Conservation (phyloP, 2,113 vertebrate species). For the Heliornis fulica region DNA sequence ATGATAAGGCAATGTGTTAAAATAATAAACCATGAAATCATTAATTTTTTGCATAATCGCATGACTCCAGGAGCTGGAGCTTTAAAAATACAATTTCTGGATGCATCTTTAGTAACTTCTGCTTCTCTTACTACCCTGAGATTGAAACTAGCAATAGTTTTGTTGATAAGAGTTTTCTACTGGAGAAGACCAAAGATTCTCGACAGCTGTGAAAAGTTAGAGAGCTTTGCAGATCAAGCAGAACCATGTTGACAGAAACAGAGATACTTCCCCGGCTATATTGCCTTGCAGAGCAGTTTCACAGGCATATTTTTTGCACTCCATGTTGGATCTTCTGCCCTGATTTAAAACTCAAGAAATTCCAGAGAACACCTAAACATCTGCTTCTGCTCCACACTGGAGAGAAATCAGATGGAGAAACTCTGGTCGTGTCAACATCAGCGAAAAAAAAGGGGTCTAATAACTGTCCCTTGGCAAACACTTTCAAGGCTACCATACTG, state of each 20-base stretch:
- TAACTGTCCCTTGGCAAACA: background rate
- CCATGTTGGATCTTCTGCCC: background rate
- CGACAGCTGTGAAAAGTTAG: background rate
- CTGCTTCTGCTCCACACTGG: background rate
- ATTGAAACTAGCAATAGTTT: background rate
- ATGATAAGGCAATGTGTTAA: background rate
- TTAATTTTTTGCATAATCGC: background rate
- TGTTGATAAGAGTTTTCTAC: background rate
- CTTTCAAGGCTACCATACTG: background rate
- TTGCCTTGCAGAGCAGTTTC: background rate
- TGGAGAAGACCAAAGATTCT: background rate
- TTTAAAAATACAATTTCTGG: background rate
- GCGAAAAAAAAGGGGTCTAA: background rate
- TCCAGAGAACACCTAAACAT: background rate
- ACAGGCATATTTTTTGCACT: background rate
- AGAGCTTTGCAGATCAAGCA: background rate
- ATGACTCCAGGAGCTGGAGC: constrained; percentile 16
- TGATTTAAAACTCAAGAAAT: background rate
- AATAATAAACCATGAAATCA: background rate
- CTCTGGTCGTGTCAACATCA: background rate
- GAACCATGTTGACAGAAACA: background rate
- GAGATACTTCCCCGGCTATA: background rate
- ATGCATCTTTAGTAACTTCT: background rate
- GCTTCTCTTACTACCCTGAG: background rate
- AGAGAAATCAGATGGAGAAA: background rate